Base-by-base conservation (phyloP, 2,888 invertebrate genomes). In the Flexamia atlantica region DNA sequence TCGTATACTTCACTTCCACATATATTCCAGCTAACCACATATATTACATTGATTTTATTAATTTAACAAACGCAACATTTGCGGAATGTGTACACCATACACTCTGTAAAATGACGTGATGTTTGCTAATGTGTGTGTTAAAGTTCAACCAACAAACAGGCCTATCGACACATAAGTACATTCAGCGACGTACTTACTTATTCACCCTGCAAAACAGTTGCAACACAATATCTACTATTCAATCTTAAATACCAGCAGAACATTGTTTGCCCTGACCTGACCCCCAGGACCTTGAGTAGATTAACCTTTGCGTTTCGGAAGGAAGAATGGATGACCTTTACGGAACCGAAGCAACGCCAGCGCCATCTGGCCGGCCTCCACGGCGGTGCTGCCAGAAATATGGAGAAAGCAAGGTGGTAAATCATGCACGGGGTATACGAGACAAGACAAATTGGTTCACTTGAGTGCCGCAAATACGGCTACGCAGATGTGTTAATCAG, bases 291-390 rank as follows among this genome's bases (percentile, higher is more conserved):
- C 20, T 72, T 46, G 40, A 23, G 28, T 3, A 76, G 40, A 76
- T 76, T 76, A 76, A 76, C 74, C 74, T 76, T 76, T 76, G 74
- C 74, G 74, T 46, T 76, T 76, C 50, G 74, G 74, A 46, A 42
- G 72, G 72, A 72, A 76, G 74, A 76, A 76, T 40, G 74, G 74
- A 20, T 76, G 74, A 76, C 74, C 74, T 76, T 76, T 76, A 76
- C 28, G 17, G 4, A 17, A 28, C 17, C 7, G 9, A n/a, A 17
- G 40, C 46, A 0, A 40, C 25, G 46, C 42, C 28, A 30, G 2
- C 68, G 68, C 68, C 68, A 70, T 36, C 70, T 70, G 70, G 70
- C 70, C 36, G 70, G 40, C 36, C 23, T 70, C 70, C 70, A 36
- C 40, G 40, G 70, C 70, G 36, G 20, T 20, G 70, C n/a, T 28